Evolutionary conservation across 2,888 invertebrate genomes (phyloP).

Genomic region (Meiosimyza platycephala): DNA sequence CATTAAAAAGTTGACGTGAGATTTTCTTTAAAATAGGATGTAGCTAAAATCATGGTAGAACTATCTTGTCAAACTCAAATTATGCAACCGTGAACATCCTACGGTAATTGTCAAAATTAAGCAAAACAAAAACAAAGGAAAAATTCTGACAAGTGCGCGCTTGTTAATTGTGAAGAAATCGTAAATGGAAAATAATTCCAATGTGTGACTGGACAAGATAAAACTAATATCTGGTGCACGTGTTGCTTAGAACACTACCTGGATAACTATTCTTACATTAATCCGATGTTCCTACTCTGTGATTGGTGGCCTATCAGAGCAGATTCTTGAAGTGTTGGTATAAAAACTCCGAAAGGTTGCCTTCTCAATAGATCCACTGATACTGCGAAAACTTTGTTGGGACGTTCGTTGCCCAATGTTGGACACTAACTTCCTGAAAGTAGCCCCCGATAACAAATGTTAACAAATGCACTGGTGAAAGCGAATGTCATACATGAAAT

Average conservation of each 20-base stretch:
- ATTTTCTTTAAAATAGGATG: no score
- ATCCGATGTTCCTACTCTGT: slow-evolving; percentile 95
- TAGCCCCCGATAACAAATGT: slow-evolving; percentile 99
- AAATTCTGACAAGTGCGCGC: no score
- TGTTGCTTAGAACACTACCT: slow-evolving; percentile 97
- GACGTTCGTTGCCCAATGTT: slow-evolving; percentile 96
- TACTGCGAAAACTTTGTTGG: slow-evolving; percentile 97
- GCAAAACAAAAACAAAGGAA: no score
- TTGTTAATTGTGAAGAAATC: no score
- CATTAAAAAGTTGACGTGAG: no score
- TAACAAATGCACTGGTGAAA: slow-evolving; percentile 99
- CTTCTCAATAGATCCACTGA: slow-evolving; percentile 97
- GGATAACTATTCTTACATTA: slow-evolving; percentile 99
- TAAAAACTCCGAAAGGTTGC: slow-evolving; percentile 99
- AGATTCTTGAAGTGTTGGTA: slow-evolving; percentile 98
- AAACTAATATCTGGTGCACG: slow-evolving; percentile 96
- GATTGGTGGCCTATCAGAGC: slow-evolving; percentile 97
- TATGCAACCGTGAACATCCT: no score
- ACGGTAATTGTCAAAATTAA: no score
- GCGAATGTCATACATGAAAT: slow-evolving; percentile 98
- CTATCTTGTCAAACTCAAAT: no score
- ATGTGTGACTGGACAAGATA: slow-evolving; percentile 92
- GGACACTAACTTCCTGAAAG: slow-evolving; percentile 98
- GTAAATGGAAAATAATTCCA: no score
- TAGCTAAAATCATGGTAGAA: no score